Conservation (phyloP, 1,140 invertebrate genomes). For the Portunus trituberculatus region DNA sequence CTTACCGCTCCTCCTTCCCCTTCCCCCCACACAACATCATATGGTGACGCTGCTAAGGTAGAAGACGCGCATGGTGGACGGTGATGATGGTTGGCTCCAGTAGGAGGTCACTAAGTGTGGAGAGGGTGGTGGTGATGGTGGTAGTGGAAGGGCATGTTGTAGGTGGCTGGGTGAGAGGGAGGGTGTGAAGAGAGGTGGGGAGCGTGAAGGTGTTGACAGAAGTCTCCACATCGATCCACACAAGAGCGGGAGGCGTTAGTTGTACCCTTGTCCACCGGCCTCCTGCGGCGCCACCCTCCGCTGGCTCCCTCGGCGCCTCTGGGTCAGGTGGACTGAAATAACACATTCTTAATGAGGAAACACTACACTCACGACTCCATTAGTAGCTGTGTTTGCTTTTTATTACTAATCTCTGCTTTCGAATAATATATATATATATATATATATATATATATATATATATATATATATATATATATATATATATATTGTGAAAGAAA, state of each 20-base stretch:
- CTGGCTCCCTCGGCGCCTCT: neutral
- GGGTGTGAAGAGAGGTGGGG: neutral
- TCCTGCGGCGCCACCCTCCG: constrained; percentile 12
- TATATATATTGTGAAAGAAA: neutral
- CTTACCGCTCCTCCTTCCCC: too few species aligned
- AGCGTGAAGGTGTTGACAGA: constrained; percentile 28
- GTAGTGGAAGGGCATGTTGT: neutral
- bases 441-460: constrained; percentile 22
- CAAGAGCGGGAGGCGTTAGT: constrained; percentile 25
- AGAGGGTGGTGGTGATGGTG: neutral
- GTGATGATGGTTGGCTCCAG: neutral
- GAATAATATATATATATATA: neutral
- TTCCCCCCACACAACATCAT: too few species aligned
- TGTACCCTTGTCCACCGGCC: constrained; percentile 15
- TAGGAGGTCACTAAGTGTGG: neutral
- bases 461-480: constrained; percentile 35
- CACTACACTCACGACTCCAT: too few species aligned
- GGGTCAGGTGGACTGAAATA: too few species aligned
- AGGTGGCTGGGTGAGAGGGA: neutral
- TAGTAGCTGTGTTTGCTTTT: too few species aligned
- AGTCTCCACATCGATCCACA: constrained; percentile 42
- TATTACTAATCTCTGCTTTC: too few species aligned
- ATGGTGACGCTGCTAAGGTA: neutral
- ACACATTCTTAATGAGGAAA: too few species aligned
- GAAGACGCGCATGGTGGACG: neutral